phyloP scores from a whole-genome alignment of 2,888 invertebrate species.

The Therioaphis trifolii region DNA sequence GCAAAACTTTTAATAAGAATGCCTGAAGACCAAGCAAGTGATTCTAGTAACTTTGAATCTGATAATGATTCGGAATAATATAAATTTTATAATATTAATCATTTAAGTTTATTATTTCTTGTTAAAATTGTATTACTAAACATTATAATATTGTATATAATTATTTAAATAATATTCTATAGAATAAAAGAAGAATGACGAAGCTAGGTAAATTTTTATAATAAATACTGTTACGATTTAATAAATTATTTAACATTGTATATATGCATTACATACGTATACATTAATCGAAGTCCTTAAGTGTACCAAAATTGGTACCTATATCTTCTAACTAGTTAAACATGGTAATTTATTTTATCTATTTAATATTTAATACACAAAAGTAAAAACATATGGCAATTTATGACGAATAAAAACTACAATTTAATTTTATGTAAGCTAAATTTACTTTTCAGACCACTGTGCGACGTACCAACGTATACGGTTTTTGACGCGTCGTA shows the following conservation, averaged over 20 bases:
- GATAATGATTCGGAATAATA: constrained; percentile 10
- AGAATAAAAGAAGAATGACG: not conserved
- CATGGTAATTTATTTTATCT: constrained; percentile 3
- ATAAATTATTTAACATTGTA: constrained; percentile 5
- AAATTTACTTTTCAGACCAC: constrained; percentile 8
- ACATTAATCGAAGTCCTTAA: constrained; percentile 1
- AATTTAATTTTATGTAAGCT: constrained; percentile 8
- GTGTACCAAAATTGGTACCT: not conserved
- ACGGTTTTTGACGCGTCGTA: no score
- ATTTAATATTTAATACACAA: constrained; percentile 4
- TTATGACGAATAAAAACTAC: not conserved
- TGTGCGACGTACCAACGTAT: no score
- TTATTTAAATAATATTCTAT: no score
- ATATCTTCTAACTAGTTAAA: not conserved
- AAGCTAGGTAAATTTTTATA: not conserved
- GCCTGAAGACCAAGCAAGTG: not conserved
- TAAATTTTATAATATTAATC: not conserved
- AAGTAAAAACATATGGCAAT: not conserved
- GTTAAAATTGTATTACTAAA: no score
- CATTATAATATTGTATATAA: no score
- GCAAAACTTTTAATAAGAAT: not conserved
- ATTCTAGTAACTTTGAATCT: constrained; percentile 6
- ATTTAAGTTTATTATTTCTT: no score
- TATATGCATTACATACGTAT: not conserved
- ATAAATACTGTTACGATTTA: not conserved